Evolutionary conservation across 92 coral and sea anemone species (phyloP), one percentile per base, ranked within the genome.

Genomic region (Metridium senile): DNA sequence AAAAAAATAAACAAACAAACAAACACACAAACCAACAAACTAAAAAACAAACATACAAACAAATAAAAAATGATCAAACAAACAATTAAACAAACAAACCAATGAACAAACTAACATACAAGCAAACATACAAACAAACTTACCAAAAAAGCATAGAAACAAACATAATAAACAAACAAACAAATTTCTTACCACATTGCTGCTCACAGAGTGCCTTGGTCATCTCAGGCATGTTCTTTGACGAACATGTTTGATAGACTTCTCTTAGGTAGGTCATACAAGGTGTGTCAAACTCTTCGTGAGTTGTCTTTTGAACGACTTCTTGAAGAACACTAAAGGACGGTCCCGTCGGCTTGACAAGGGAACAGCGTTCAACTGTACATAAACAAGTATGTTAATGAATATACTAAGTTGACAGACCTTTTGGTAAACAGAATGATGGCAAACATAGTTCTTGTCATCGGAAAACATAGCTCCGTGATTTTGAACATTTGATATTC

Each of bases 181-280:
- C 17, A 19, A 54, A 3, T n/a, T n/a, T n/a, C 97, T 70, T 85
- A 94, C 98, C 95, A 58, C 98, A 94, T 74, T 89, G 92, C 68
- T 92, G 85, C 73, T 89, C 89, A 64, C 98, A 94, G 72, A 86
- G 85, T 27, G 77, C 82, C 73, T 63, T 78, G 39, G 97, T 84
- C 29, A 88, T 61, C 45, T 84, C 81, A 1, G 91, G 80, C 72
- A 76, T 61, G 58, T 85, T 86, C 31, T 89, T 78, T 80, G 81
- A 89, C 9, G 84, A 78, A 56, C 98, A 94, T 66, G 84, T 85
- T 8, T 75, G 79, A 58, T 89, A 75, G 9, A 94, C 81, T 43
- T 85, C 93, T 28, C 85, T 66, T n/a, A 94, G 82, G 82, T 86
- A 94, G 30, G 77, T 80, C 75, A 90, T 82, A 39, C 98, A 94